Base-by-base conservation (phyloP, 1,140 invertebrate genomes). In the Drosophila bipectinata region DNA sequence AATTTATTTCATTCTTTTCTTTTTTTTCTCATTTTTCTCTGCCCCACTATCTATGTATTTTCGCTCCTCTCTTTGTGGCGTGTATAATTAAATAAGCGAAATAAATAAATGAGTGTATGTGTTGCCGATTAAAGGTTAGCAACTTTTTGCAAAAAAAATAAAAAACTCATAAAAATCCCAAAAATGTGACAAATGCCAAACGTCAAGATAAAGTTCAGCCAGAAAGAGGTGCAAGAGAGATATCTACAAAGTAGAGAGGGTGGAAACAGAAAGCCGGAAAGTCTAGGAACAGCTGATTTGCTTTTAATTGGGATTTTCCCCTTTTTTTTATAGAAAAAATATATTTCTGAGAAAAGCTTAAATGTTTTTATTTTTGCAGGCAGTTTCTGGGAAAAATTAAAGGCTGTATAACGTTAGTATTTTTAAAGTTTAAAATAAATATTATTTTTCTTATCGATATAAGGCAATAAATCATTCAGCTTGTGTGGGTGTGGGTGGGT, bases 151-250 rank as follows among this genome's bases (percentile, higher is more conserved):
- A 24, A 54, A 24, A n/a, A 73, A 34, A 44, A 73, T 18, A 44
- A 72, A 39, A 21, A 18, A 18, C 6, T 32, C 47, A 52, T 63
- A 64, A 67, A 66, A 63, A 44, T 5, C 18, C 1, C 55, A 72
- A 53, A 71, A 6, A 54, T 66, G 54, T 60, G 47, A 68, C 54
- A 79, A 79, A 74, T 79, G 77, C 69, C 77, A 79, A 79, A 49
- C 55, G 58, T 75, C 77, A 79, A 66, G 53, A 64, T 64, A 66
- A 66, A 74, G 71, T 73, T 74, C 30, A 64, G 3, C 44, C n/a
- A 45, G 6, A 26, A 18, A 52, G 18, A 44, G 6, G 47, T 12
- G 26, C 6, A 28, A 28, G 26, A 28, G 26, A 5, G 6, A 28
- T 5, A 28, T 28, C 26, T 4, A 1, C 54, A 18, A 18, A 8